phyloP scores from a whole-genome alignment of 2,797 vertebrate species.

The Tympanoctomys barrerae region DNA sequence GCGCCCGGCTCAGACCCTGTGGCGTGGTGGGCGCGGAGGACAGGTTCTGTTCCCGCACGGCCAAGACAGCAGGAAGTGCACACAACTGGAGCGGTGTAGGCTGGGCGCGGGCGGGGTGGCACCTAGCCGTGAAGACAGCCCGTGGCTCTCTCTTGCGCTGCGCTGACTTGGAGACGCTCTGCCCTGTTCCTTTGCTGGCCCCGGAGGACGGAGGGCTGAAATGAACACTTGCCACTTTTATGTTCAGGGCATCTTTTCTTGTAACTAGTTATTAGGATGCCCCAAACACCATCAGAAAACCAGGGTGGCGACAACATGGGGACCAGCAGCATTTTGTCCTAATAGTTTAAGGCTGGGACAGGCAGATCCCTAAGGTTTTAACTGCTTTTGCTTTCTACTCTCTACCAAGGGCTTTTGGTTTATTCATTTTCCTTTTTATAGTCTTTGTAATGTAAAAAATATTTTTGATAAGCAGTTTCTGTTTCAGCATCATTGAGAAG shows the following conservation, averaged over 20 bases:
- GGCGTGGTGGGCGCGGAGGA: neutral
- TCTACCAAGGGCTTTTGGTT: slow-evolving; percentile 73
- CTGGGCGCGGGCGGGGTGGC: slow-evolving; percentile 52
- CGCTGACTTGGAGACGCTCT: slow-evolving; percentile 57
- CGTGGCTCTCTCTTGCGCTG: slow-evolving; percentile 57
- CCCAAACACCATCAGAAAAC: slow-evolving; percentile 67
- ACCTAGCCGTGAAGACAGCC: slow-evolving; percentile 69
- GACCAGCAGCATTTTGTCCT: slow-evolving; percentile 69
- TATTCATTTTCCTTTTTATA: slow-evolving; percentile 78
- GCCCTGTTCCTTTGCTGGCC: slow-evolving; percentile 36
- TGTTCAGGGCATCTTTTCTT: slow-evolving; percentile 64
- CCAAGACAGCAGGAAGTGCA: slow-evolving; percentile 58
- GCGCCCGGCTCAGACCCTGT: slow-evolving; percentile 64
- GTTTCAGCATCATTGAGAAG: slow-evolving; percentile 66
- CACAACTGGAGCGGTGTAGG: neutral
- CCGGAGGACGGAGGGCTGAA: slow-evolving; percentile 62
- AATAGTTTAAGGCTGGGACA: slow-evolving; percentile 70
- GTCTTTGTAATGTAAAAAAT: slow-evolving; percentile 80
- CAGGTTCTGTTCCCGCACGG: slow-evolving; percentile 55
- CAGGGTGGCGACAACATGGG: neutral
- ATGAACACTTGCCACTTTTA: slow-evolving; percentile 43
- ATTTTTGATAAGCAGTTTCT: slow-evolving; percentile 74
- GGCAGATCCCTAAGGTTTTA: slow-evolving; percentile 69
- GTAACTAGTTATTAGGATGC: slow-evolving; percentile 58
- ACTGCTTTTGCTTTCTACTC: slow-evolving; percentile 64